A percentile compares a stretch with the other conserved stretches of the same genome.
phyloP scores from a whole-genome alignment of 2,797 vertebrate species.

The Sebastes itinus region DNA sequence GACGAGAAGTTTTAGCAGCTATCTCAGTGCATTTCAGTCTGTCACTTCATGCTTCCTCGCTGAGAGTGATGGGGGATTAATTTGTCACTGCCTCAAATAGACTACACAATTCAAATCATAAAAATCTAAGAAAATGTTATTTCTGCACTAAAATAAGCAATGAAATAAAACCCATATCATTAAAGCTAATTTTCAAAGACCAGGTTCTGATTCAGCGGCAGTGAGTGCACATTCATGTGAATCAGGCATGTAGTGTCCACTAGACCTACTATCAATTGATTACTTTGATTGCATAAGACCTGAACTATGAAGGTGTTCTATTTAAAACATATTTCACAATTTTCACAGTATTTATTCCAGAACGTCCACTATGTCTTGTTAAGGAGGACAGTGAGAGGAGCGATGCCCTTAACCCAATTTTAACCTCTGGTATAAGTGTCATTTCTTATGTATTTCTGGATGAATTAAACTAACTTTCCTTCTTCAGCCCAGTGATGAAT shows the following conservation, averaged over 20 bases:
- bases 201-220: neutral
- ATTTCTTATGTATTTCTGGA: neutral
- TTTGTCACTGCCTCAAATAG: neutral
- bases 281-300: neutral
- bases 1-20: neutral
- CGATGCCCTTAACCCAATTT: neutral
- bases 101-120: neutral
- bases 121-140: neutral
- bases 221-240: neutral
- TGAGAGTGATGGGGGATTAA: conserved; percentile 2
- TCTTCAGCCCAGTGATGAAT: neutral
- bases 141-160: neutral
- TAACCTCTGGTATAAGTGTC: neutral
- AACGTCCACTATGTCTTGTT: neutral
- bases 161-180: neutral
- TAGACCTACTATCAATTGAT: neutral
- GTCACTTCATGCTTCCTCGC: neutral
- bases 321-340: neutral
- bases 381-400: neutral
- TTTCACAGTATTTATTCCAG: neutral
- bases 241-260: neutral
- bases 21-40: neutral
- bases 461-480: neutral
- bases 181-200: neutral
- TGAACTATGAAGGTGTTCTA: neutral